Evolutionary conservation across 2,797 vertebrate genomes (phyloP).

Genomic region (Oophaga sylvatica): DNA sequence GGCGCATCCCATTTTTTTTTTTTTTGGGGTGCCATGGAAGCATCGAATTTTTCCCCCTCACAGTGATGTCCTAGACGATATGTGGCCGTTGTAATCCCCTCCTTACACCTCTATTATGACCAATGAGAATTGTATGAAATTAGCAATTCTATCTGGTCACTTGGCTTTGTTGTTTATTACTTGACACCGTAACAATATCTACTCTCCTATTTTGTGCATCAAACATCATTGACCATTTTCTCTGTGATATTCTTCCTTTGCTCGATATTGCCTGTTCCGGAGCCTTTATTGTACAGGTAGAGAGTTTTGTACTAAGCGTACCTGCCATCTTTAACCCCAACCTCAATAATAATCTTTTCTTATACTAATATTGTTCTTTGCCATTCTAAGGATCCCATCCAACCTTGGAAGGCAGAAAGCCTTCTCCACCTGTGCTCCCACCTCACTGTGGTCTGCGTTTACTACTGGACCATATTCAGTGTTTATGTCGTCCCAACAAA

Average conservation of each 20-base stretch:
- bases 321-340: no score
- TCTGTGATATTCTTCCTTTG: not conserved
- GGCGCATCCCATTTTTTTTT: slow-evolving; percentile 64
- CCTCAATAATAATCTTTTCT: no score
- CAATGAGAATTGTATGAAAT: no score
- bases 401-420: not conserved
- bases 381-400: not conserved
- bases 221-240: not conserved
- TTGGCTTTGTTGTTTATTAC: not conserved
- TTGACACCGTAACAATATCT: not conserved
- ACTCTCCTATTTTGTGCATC: not conserved
- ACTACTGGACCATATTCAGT: not conserved
- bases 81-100: not conserved
- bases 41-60: slow-evolving; percentile 68
- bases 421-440: not conserved
- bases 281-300: not conserved
- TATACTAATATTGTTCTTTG: not conserved
- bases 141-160: not conserved
- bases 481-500: not conserved
- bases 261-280: not conserved
- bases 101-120: not conserved
- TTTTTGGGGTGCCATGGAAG: slow-evolving; percentile 66
- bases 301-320: no score
- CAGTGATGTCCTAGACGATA: slow-evolving; percentile 53
- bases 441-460: not conserved